phyloP scores from a whole-genome alignment of 2,888 invertebrate species.

The Drosophila algonquin region DNA sequence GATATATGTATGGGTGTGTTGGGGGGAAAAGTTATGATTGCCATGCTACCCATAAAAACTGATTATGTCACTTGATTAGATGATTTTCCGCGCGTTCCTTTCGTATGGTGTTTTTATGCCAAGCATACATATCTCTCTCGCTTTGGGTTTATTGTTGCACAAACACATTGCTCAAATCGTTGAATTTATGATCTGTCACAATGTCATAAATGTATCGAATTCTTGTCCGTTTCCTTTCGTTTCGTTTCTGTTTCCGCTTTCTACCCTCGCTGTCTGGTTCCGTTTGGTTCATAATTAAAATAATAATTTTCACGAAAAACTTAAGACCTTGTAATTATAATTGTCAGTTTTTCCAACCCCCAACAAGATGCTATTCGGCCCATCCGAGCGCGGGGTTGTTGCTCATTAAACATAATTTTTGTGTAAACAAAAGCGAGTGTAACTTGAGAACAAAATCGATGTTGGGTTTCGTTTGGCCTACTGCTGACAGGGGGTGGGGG shows the following conservation, averaged over 20 bases:
- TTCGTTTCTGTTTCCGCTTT: slow-evolving; percentile 1
- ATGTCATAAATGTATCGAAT: slow-evolving; percentile 43
- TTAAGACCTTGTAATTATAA: slow-evolving; percentile 83
- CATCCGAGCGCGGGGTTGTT: slow-evolving; percentile 17
- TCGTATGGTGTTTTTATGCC: slow-evolving; percentile 51
- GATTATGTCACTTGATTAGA: slow-evolving; percentile 78
- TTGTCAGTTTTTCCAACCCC: slow-evolving; percentile 74
- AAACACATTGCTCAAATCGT: slow-evolving; percentile 47
- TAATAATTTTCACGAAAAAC: slow-evolving; percentile 82
- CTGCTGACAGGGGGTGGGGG: slow-evolving; percentile 3
- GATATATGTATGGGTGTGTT: neutral
- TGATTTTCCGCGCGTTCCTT: slow-evolving; percentile 48
- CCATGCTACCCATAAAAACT: slow-evolving; percentile 55
- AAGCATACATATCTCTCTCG: slow-evolving; percentile 31
- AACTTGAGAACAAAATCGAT: slow-evolving; percentile 77
- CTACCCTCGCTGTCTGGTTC: slow-evolving; percentile 18
- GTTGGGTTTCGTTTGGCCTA: slow-evolving; percentile 43
- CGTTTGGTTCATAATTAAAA: slow-evolving; percentile 77
- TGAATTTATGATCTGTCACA: slow-evolving; percentile 66
- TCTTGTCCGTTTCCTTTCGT: slow-evolving; percentile 29
- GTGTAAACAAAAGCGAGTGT: slow-evolving; percentile 75
- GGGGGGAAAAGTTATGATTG: slow-evolving; percentile 52
- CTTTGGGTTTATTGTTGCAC: slow-evolving; percentile 65
- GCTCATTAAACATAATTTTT: slow-evolving; percentile 79
- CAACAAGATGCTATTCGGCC: slow-evolving; percentile 10